Conservation (phyloP, 2,113 vertebrate species). For the Terrapene triunguis region DNA sequence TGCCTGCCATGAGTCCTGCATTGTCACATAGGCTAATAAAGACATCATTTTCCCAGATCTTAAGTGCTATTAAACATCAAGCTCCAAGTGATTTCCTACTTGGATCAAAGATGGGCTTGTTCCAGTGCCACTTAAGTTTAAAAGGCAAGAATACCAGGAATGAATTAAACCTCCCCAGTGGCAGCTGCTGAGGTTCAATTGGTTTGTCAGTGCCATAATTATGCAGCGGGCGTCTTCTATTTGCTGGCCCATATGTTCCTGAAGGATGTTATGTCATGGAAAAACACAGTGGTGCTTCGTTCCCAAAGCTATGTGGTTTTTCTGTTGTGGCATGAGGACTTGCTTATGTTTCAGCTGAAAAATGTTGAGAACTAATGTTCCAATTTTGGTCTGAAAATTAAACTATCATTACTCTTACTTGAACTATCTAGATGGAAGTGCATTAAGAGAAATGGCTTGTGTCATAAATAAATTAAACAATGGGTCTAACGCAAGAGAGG, state of each 20-base stretch:
- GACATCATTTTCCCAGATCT: constrained; percentile 65
- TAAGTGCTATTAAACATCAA: constrained; percentile 62
- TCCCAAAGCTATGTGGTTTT: background rate
- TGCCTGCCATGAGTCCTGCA: background rate
- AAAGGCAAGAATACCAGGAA: constrained; percentile 63
- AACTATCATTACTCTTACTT: background rate
- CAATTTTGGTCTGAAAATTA: background rate
- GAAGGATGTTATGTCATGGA: constrained; percentile 33
- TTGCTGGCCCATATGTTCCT: constrained; percentile 44
- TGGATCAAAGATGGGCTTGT: constrained; percentile 75
- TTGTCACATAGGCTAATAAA: constrained; percentile 43
- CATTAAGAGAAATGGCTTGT: rapidly evolving
- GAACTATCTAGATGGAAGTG: background rate
- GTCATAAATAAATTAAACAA: background rate
- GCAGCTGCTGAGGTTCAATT: constrained; percentile 67
- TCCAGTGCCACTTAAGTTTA: constrained; percentile 71
- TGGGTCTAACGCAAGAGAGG: background rate
- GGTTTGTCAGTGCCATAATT: constrained; percentile 62
- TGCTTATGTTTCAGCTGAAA: background rate
- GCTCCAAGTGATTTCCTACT: constrained; percentile 69
- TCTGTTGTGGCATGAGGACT: background rate
- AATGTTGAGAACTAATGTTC: background rate
- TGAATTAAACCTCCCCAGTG: constrained; percentile 62
- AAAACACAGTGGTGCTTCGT: background rate
- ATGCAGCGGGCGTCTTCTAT: background rate